Evolutionary conservation across 1,140 invertebrate species (phyloP), one percentile per base, ranked within the genome.

Genomic region (Drosophila biarmipes): DNA sequence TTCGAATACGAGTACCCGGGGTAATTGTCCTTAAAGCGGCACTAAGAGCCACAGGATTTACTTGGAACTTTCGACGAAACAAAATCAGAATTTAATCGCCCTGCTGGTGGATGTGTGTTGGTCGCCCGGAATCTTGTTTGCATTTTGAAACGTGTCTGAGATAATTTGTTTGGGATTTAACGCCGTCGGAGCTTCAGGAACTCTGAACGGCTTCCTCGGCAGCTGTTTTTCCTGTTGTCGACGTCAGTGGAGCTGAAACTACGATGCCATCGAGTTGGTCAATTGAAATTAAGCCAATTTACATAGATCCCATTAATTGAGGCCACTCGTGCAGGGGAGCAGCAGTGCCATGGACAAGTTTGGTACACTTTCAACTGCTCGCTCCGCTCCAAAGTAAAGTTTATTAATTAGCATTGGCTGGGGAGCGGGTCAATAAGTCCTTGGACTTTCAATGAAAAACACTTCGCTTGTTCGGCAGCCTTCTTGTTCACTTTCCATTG

Each of bases 271-370:
- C 42, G 72, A 67, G 40, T 37, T 75, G 48, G 68, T 48, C 68
- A 87, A 78, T 81, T 81, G 68, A 74, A 81, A 72, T 75, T 74
- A 74, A 86, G 38, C 69, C 80, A 82, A 78, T 86, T 81, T 58
- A 38, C 62, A 56, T 67, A 63, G 78, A 61, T 78, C 14, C 55
- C 42, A 61, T 76, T 80, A 82, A 82, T 74, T 73, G 69, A 74
- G 34, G 34, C 71, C 61, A 72, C 68, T 79, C 79, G 80, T 82
- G 69, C 79, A 72, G 46, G 37, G 35, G 19, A 55, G 21, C 57
- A 45, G 5, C 37, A 46, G 40, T 46, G 56, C 38, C 52, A 58
- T 45, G 42, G 37, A 14, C 37, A 40, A 54, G 66, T 54, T 15
- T 49, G 19, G n/a, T 55, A 51, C 49, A 57, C n/a, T 51, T 72